Evolutionary conservation across 1,140 invertebrate species (phyloP).

Genomic region (Theocolax elegans): DNA sequence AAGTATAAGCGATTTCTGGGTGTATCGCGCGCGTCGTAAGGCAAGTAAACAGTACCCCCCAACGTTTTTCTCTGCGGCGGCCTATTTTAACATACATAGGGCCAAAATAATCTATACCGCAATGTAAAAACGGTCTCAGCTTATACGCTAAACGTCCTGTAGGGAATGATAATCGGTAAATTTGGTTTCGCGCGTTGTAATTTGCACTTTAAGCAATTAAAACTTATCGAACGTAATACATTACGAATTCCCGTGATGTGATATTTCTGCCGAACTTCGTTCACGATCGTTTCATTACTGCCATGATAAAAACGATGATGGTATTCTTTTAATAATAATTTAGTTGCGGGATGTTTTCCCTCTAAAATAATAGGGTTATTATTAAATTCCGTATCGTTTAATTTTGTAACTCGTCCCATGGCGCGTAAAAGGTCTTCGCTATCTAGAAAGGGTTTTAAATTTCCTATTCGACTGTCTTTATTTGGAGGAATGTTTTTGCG

Average conservation of each 20-base stretch:
- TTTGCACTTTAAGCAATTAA: too few relatives aligned
- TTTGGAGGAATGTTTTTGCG: constrained; percentile 45
- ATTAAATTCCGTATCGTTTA: constrained; percentile 28
- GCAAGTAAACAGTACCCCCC: constrained; percentile 52
- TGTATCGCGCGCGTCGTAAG: too few relatives aligned
- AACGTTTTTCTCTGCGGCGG: constrained; percentile 52
- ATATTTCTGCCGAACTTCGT: constrained; percentile 42
- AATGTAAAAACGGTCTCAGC: too few relatives aligned
- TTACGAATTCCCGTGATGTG: constrained; percentile 18
- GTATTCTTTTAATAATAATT: constrained; percentile 34
- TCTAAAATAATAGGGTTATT: neutral
- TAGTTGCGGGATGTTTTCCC: neutral
- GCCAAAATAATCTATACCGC: constrained; percentile 46
- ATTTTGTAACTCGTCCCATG: neutral
- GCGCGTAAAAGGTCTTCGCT: neutral
- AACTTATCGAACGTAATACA: too few relatives aligned
- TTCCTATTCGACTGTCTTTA: neutral
- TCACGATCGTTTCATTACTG: constrained; percentile 40
- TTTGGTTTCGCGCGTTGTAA: too few relatives aligned
- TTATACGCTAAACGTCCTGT: too few relatives aligned
- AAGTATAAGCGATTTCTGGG: too few relatives aligned
- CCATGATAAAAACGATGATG: constrained; percentile 36
- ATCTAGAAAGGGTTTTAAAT: neutral
- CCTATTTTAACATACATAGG: constrained; percentile 50
- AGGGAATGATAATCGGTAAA: too few relatives aligned